A percentile compares a stretch with the other conserved stretches of the same genome.
Conservation (phyloP, 1,140 invertebrate genomes). For the Hycleus cichorii region DNA sequence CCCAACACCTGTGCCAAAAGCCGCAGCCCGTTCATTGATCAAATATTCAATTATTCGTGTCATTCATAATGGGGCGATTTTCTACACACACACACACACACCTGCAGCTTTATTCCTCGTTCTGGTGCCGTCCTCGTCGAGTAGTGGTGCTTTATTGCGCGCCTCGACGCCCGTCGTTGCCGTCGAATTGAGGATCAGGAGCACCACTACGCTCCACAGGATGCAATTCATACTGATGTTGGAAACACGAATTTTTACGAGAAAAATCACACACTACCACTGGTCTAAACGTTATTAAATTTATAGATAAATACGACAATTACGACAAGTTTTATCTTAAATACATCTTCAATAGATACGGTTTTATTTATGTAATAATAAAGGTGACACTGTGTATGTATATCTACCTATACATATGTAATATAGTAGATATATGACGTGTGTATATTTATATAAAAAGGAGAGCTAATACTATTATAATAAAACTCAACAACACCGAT, state of each 20-base stretch:
- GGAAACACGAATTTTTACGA: neutral
- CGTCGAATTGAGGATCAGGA: neutral
- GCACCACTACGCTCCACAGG: conserved; percentile 14
- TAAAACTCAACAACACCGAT: neutral
- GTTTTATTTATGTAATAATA: conserved; percentile 18
- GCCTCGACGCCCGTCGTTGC: neutral
- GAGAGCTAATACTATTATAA: neutral
- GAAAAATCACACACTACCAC: conserved; percentile 12
- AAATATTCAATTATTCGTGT: too few relatives aligned
- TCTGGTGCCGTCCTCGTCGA: conserved; percentile 27
- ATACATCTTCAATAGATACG: conserved; percentile 15
- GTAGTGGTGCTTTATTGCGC: conserved; percentile 28
- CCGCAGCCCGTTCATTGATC: neutral
- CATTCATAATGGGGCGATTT: too few relatives aligned
- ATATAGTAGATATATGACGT: too few relatives aligned
- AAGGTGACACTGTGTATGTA: conserved; percentile 16
- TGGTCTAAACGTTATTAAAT: neutral
- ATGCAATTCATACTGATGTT: neutral
- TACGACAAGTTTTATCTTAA: neutral
- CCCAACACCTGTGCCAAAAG: conserved; percentile 8
- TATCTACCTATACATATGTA: neutral
- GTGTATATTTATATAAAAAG: too few relatives aligned
- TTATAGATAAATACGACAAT: too few relatives aligned
- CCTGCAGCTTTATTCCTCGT: conserved; percentile 34
- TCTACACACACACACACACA: conserved; percentile 5